Evolutionary conservation across 2,113 vertebrate genomes (phyloP).

Genomic region (Podilymbus podiceps): DNA sequence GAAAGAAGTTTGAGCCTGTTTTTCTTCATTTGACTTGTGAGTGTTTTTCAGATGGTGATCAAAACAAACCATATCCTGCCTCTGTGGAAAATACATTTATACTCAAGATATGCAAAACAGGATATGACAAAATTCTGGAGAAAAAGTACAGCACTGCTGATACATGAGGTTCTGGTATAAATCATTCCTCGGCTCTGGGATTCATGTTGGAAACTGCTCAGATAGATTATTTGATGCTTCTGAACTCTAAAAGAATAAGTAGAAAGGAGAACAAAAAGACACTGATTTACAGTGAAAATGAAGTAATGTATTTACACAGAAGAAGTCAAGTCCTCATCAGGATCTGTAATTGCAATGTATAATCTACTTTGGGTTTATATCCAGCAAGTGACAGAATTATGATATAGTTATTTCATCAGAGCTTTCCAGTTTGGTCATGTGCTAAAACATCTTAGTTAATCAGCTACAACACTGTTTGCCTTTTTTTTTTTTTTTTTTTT

Average conservation of each 20-base stretch:
- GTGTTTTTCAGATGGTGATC: slow-evolving; percentile 42
- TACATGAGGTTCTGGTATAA: slow-evolving; percentile 61
- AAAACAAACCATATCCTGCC: slow-evolving; percentile 48
- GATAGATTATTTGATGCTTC: slow-evolving; percentile 44
- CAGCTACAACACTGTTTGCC: neutral
- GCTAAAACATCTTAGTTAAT: neutral
- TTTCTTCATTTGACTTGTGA: slow-evolving; percentile 55
- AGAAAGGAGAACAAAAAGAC: slow-evolving; percentile 25
- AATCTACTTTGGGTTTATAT: neutral
- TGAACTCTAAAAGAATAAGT: slow-evolving; percentile 20
- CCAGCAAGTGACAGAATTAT: neutral
- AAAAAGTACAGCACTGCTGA: slow-evolving; percentile 30
- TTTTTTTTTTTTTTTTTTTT: too few relatives aligned
- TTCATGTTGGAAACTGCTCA: slow-evolving; percentile 36
- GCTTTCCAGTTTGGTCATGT: neutral
- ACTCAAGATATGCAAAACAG: slow-evolving; percentile 65
- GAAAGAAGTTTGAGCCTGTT: slow-evolving; percentile 46
- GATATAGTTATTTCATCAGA: neutral
- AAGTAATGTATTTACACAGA: slow-evolving; percentile 18
- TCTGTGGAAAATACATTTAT: slow-evolving; percentile 70
- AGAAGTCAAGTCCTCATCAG: neutral
- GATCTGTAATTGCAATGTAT: neutral
- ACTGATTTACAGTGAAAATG: slow-evolving; percentile 34
- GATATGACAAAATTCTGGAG: slow-evolving; percentile 64
- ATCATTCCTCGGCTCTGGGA: slow-evolving; percentile 52